Evolutionary conservation across 2,888 invertebrate species (phyloP), one percentile per base, ranked within the genome.

Genomic region (Aquatica leii): DNA sequence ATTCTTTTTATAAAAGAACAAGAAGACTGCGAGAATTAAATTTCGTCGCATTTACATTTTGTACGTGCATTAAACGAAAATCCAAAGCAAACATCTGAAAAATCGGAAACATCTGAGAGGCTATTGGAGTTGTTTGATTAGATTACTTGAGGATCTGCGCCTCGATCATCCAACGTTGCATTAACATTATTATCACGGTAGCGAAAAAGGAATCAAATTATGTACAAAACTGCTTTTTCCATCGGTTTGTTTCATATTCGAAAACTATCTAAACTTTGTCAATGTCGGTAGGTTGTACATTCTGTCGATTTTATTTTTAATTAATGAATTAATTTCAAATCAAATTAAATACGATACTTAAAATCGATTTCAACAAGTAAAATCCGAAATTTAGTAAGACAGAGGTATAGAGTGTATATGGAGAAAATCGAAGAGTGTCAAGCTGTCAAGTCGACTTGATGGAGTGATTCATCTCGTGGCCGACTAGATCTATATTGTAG

Each of bases 171-270:
- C 71, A 71, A 72, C 72, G 71, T 70, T 74, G 75, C 74, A 76
- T 76, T 75, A 75, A 76, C 74, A 74, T 75, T 74, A 76, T 76
- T 76, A 75, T 74, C 76, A 74, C 75, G 73, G 76, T 73, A 73
- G 72, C 73, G 71, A 69, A 71, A 66, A 71, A 70, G 70, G 70
- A 75, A 76, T 75, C 72, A 69, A 75, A 75, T 76, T 76, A 75
- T 74, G 57, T 63, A 50, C 65, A 24, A 62, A 67, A 59, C 60
- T 67, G 60, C 56, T 66, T 41, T 41, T 60, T 49, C 24, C 52
- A 46, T 49, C 40, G 59, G 55, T 64, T 64, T 64, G 46, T 60
- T 48, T 60, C 48, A 37, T 52, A 52, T 57, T 55, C 31, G 50
- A 31, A 41, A 58, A 59, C 46, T 53, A 37, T 52, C 17, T 59